Base-by-base conservation (phyloP, 1,140 invertebrate genomes). In the Dendroctonus ponderosae region DNA sequence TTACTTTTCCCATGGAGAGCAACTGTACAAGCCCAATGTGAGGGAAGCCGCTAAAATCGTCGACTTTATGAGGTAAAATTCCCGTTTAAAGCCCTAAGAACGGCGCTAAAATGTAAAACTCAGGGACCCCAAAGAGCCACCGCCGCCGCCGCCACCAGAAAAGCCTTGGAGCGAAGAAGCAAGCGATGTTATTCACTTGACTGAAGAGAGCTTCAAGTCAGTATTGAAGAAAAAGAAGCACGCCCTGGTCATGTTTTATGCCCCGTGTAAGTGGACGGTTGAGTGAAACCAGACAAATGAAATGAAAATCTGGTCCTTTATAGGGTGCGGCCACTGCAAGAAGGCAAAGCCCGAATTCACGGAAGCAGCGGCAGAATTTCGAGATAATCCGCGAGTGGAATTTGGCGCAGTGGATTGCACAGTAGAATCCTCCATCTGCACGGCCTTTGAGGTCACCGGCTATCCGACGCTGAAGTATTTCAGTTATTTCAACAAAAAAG, bases 271-370 rank as follows among this genome's bases (percentile, higher is more conserved):
- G 89, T 82, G 7, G 26, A 26, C 26, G 26, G 26, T 26, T 26
- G 26, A 26, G 26, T 2, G 26, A 3, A 26, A 26, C 26, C 26
- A 26, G 26, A 1, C 26, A 26, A 26, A 26, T 3, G 26, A 2
- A 2, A n/a, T n/a, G n/a, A n/a, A n/a, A n/a, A 26, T 26, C 26
- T 26, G 3, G 26, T 52, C 8, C 65, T 79, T 70, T 78, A 56
- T 72, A 94, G 91, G 92, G 93, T 96, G 93, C 80, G 92, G 92
- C 6, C 92, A 95, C 78, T 96, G 93, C 77, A 95, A 94, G 75
- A 87, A 86, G 71, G 87, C 91, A 0, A 95, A 96, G 78, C 92
- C 93, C 11, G 91, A 94, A 79, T 93, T 91, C 75, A 85, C 83
- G 12, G 81, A 82, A 46, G 91, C 92, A 5, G 93, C 93, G 7